phyloP scores from a whole-genome alignment of 2,113 vertebrate genomes.

The Caretta caretta region DNA sequence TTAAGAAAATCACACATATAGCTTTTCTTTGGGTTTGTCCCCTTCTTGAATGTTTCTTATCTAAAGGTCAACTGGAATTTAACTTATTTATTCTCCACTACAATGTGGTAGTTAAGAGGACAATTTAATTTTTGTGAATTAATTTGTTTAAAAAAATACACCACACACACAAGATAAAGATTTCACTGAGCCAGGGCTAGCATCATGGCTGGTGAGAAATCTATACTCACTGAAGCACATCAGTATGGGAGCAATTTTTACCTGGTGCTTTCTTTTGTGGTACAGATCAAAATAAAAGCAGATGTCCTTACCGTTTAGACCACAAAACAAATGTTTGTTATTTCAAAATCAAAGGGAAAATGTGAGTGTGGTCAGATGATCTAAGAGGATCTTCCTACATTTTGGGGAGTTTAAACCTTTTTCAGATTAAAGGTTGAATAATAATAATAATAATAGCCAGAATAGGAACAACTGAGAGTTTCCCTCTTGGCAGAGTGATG shows the following conservation, averaged over 20 bases:
- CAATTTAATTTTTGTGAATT: neutral
- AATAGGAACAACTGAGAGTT: constrained; percentile 54
- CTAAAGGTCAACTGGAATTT: neutral
- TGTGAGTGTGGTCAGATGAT: neutral
- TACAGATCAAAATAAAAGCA: constrained; percentile 29
- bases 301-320: neutral
- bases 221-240: neutral
- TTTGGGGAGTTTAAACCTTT: constrained; percentile 5
- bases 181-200: neutral
- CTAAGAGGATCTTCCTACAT: neutral
- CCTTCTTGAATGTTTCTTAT: neutral
- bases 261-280: neutral
- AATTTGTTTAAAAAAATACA: neutral
- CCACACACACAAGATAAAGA: neutral
- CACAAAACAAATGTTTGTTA: neutral
- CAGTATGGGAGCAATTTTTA: neutral
- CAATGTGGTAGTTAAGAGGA: neutral
- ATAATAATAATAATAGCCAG: neutral
- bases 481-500: neutral
- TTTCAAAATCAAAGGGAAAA: neutral
- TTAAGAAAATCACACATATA: neutral
- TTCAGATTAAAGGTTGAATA: neutral
- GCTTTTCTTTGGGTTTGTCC: neutral
- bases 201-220: neutral
- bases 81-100: constrained; percentile 36